A percentile compares a stretch with the other conserved stretches of the same genome.
Conservation (phyloP, 2,888 invertebrate genomes). For the Athripsodes cinereus region DNA sequence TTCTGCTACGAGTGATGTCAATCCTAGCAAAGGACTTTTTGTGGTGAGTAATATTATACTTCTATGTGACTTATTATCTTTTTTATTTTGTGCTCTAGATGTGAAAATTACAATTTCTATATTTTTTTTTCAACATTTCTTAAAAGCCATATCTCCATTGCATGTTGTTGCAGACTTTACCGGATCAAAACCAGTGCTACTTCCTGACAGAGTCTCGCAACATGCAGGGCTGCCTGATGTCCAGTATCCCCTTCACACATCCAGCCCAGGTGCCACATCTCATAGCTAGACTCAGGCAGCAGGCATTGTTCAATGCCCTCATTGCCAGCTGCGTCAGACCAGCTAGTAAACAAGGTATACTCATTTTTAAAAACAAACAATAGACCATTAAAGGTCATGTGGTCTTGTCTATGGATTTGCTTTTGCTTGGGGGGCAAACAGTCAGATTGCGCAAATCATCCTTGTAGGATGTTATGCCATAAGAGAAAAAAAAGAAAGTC, state of each 20-base stretch:
- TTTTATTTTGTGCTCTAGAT: too few relatives aligned
- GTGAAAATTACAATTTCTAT: slow-evolving; percentile 14
- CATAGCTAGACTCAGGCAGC: slow-evolving; percentile 76
- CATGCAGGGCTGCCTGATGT: slow-evolving; percentile 69
- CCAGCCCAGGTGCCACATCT: slow-evolving; percentile 89
- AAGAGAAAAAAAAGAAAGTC: too few relatives aligned
- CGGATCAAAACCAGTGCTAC: slow-evolving; percentile 92
- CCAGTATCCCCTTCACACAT: slow-evolving; percentile 86
- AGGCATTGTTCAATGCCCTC: slow-evolving; percentile 86
- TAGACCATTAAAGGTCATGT: too few relatives aligned
- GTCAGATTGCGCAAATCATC: too few relatives aligned
- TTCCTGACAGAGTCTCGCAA: slow-evolving; percentile 79
- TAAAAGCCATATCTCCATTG: too few relatives aligned
- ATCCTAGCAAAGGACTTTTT: slow-evolving; percentile 74
- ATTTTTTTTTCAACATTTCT: too few relatives aligned
- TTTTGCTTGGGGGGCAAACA: too few relatives aligned
- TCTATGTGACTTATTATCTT: background rate
- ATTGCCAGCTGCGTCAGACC: slow-evolving; percentile 83
- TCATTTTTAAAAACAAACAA: too few relatives aligned
- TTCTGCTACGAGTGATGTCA: slow-evolving; percentile 67
- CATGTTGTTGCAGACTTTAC: slow-evolving; percentile 71
- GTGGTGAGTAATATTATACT: slow-evolving; percentile 61
- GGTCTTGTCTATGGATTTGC: too few relatives aligned
- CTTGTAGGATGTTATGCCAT: too few relatives aligned
- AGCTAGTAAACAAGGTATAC: slow-evolving; percentile 68